Percentiles rank a stretch among this genome's conserved stretches.
Conservation (phyloP, 2,797 vertebrate genomes). For the Benthosema pterotum region DNA sequence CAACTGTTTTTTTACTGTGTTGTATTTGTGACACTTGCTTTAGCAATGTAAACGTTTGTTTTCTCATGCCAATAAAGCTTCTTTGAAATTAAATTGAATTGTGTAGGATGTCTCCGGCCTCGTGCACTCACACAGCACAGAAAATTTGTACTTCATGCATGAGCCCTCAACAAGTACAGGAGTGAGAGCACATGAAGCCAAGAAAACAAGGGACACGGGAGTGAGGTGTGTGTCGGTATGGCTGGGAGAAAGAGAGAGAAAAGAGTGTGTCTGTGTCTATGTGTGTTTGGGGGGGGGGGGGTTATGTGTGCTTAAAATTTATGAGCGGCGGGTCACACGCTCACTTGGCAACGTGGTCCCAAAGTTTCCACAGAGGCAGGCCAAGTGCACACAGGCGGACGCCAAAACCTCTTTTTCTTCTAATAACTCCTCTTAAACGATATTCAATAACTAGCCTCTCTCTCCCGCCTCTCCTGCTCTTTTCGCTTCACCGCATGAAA, state of each 20-base stretch:
- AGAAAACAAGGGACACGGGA: neutral
- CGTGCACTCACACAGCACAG: too few relatives aligned
- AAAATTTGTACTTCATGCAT: too few relatives aligned
- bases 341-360: constrained; percentile 78
- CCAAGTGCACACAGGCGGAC: constrained; percentile 73
- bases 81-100: too few relatives aligned
- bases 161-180: too few relatives aligned
- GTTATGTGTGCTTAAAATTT: constrained; percentile 73
- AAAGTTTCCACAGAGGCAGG: constrained; percentile 80
- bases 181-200: neutral
- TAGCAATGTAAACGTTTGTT: too few relatives aligned
- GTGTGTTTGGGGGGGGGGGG: constrained; percentile 26
- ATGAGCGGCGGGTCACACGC: constrained; percentile 79
- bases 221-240: constrained; percentile 13
- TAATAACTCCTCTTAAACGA: constrained; percentile 73
- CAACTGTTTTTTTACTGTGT: too few relatives aligned
- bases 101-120: too few relatives aligned
- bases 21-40: too few relatives aligned
- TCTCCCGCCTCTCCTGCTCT: constrained; percentile 27
- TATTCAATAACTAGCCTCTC: constrained; percentile 66
- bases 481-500: constrained; percentile 56
- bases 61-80: too few relatives aligned
- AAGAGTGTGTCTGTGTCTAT: neutral
- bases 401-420: constrained; percentile 67
- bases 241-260: constrained; percentile 5